phyloP scores from a whole-genome alignment of 2,113 vertebrate species.

The Benitochromis conjunctus region DNA sequence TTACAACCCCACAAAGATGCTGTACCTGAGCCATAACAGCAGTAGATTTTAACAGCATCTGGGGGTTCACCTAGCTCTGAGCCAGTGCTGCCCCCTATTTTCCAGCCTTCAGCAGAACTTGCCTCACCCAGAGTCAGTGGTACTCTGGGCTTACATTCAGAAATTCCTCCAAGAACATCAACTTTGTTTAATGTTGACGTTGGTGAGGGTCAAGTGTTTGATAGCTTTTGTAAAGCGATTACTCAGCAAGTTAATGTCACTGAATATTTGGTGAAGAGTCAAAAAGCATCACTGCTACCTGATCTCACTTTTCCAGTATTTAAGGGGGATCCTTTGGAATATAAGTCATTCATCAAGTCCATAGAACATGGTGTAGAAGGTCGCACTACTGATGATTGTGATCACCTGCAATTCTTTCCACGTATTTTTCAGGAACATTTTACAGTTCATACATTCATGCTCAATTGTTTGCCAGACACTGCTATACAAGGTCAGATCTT shows the following conservation, averaged over 20 bases:
- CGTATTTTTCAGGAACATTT: background rate
- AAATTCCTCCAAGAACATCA: background rate
- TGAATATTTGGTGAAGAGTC: too few species aligned
- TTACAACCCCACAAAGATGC: background rate
- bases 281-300: too few species aligned
- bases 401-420: background rate
- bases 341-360: background rate
- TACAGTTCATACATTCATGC: too few species aligned
- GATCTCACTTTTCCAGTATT: too few species aligned
- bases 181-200: too few species aligned
- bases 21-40: background rate
- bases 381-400: background rate
- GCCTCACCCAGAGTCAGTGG: background rate
- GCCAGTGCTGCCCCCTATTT: background rate
- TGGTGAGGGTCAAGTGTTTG: background rate
- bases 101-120: background rate
- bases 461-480: too few species aligned
- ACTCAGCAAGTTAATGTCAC: constrained; percentile 9
- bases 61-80: background rate
- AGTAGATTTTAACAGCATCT: background rate
- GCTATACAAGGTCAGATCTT: too few species aligned
- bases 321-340: too few species aligned
- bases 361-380: constrained; percentile 4
- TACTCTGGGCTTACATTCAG: background rate
- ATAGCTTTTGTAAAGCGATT: constrained; percentile 17